phyloP scores from a whole-genome alignment of 2,797 vertebrate genomes.

The Scyliorhinus canicula region DNA sequence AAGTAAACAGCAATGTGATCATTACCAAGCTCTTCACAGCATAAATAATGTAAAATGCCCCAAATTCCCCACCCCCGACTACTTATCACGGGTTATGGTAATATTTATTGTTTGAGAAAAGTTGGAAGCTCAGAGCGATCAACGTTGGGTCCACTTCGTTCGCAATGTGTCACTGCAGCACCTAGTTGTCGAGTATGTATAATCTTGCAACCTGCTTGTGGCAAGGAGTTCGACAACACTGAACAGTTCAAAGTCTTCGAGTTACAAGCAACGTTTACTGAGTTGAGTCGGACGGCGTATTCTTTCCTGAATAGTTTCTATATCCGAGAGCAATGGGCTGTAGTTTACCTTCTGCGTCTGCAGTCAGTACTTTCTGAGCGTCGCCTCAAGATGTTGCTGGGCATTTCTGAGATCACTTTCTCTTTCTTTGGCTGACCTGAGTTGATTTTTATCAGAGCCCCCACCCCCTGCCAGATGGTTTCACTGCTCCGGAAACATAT shows the following conservation, averaged over 20 bases:
- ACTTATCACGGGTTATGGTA: neutral
- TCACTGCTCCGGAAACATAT: neutral
- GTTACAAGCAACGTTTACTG: neutral
- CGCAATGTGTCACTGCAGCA: no score
- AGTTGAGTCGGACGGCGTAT: neutral
- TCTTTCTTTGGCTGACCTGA: neutral
- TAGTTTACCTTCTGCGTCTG: neutral
- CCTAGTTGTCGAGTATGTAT: no score
- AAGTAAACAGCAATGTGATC: no score
- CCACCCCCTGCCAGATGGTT: slow-evolving; percentile 19
- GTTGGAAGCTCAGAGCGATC: neutral
- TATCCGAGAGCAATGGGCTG: neutral
- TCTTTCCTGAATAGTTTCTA: neutral
- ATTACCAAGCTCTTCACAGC: no score
- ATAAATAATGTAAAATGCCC: neutral
- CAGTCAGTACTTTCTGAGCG: neutral
- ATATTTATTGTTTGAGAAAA: neutral
- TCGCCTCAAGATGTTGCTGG: neutral
- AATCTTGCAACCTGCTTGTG: neutral
- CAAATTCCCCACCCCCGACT: neutral
- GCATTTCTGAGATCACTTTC: neutral
- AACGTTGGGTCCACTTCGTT: neutral
- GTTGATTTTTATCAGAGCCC: slow-evolving; percentile 5
- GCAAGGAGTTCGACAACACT: neutral
- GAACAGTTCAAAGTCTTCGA: neutral